phyloP scores from a whole-genome alignment of 2,113 vertebrate species.

The Procavia capensis region DNA sequence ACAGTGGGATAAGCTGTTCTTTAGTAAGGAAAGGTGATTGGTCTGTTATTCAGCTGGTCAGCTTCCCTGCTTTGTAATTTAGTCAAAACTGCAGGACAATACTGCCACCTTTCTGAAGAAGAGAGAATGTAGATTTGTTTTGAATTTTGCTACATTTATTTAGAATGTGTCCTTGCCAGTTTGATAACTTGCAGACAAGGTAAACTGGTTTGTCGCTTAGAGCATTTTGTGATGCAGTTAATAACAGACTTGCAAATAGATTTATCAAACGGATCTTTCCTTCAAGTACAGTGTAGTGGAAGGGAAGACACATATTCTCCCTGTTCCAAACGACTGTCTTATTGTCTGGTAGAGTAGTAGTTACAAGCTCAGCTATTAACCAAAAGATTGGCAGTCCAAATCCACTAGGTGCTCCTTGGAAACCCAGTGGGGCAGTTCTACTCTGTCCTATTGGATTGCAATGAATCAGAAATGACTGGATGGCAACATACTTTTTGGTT shows the following conservation, averaged over 20 bases:
- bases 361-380: too few species aligned
- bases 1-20: conserved; percentile 79
- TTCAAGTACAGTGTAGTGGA: conserved; percentile 74
- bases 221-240: conserved; percentile 74
- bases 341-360: neutral
- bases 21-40: conserved; percentile 75
- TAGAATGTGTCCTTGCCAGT: conserved; percentile 70
- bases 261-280: conserved; percentile 74
- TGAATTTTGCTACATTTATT: conserved; percentile 70
- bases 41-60: conserved; percentile 66
- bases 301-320: neutral
- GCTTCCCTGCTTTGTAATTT: conserved; percentile 20
- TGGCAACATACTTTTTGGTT: too few species aligned
- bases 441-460: too few species aligned
- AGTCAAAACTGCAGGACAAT: conserved; percentile 89
- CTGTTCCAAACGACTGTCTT: conserved; percentile 55
- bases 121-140: conserved; percentile 65
- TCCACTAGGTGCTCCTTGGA: too few species aligned
- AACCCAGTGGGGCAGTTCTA: too few species aligned
- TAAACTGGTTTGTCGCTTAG: conserved; percentile 79
- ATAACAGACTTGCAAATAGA: conserved; percentile 74
- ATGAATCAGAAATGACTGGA: too few species aligned
- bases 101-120: conserved; percentile 96
- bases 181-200: neutral
- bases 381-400: too few species aligned